phyloP scores from a whole-genome alignment of 2,113 vertebrate genomes.

The Pavo muticus region DNA sequence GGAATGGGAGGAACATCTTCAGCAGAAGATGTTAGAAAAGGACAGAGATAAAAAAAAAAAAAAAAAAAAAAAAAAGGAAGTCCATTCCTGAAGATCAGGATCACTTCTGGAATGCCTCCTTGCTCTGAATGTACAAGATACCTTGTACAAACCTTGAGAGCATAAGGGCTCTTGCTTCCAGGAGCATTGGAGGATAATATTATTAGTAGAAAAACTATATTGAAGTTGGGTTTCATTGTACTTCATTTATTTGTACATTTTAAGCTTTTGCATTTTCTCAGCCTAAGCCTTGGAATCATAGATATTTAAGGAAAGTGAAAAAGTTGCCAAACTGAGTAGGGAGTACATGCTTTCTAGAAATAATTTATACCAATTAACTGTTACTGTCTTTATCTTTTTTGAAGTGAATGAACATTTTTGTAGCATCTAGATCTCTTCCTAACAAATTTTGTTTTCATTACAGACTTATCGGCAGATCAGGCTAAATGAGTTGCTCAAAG shows the following conservation, averaged over 20 bases:
- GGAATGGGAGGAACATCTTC: background rate
- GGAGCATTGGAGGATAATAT: background rate
- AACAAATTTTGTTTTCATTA: conserved; percentile 31
- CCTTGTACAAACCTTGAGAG: background rate
- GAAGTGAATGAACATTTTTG: background rate
- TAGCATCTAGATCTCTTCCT: background rate
- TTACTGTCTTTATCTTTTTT: background rate
- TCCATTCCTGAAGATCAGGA: background rate
- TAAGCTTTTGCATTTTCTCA: background rate
- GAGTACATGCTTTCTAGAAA: background rate
- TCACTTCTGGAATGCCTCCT: background rate
- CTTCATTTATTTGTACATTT: background rate
- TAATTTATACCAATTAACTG: background rate
- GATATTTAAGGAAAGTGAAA: background rate
- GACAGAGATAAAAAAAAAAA: background rate
- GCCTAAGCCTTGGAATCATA: background rate
- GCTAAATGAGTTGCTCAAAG: conserved; percentile 95
- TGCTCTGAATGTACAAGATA: background rate
- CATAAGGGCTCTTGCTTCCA: background rate
- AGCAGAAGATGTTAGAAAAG: background rate
- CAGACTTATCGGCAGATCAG: conserved; percentile 95
- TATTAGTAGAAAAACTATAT: background rate
- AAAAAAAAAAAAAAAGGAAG: background rate
- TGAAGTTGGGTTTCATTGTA: background rate
- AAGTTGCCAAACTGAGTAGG: background rate